These are phyloP conservation scores for Scomber scombrus DNA, from an alignment of 2,113 vertebrate genomes.

Conservation along the genomic window DNA sequence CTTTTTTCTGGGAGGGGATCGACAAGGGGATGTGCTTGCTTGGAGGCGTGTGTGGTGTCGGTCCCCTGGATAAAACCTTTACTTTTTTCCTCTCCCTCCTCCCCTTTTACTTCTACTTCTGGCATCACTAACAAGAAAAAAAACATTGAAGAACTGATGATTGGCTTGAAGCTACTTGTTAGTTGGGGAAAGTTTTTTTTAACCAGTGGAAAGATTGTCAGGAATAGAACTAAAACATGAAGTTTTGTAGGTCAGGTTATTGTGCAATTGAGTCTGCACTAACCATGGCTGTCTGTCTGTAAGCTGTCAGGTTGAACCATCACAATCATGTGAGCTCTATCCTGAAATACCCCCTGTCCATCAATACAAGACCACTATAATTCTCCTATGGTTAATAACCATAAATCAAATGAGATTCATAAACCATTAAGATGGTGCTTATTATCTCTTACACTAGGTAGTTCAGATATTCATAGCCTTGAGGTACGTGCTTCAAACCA, in stretches of 20 bases:
- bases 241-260: slow-evolving; percentile 47
- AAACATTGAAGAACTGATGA: slow-evolving; percentile 62
- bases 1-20: slow-evolving; percentile 37
- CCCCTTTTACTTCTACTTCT: slow-evolving; percentile 51
- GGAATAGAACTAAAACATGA: slow-evolving; percentile 27
- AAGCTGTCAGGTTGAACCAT: slow-evolving; percentile 42
- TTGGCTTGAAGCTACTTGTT: slow-evolving; percentile 71
- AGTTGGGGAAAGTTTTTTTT: slow-evolving; percentile 28
- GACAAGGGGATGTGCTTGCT: slow-evolving; percentile 70
- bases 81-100: slow-evolving; percentile 10
- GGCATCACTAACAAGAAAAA: slow-evolving; percentile 60
- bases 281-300: slow-evolving; percentile 32
- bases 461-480: slow-evolving; percentile 80
- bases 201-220: slow-evolving; percentile 26
- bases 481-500: slow-evolving; percentile 67
- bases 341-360: slow-evolving; percentile 63
- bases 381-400: slow-evolving; percentile 78
- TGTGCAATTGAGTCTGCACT: slow-evolving; percentile 3
- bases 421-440: slow-evolving; percentile 83
- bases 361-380: slow-evolving; percentile 66
- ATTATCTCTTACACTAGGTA: slow-evolving; percentile 79
- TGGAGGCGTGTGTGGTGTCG: slow-evolving; percentile 69
- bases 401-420: slow-evolving; percentile 83
- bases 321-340: slow-evolving; percentile 59
- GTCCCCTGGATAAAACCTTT: slow-evolving; percentile 67